phyloP scores from a whole-genome alignment of 2,888 invertebrate genomes.

The Catocala sponsa region DNA sequence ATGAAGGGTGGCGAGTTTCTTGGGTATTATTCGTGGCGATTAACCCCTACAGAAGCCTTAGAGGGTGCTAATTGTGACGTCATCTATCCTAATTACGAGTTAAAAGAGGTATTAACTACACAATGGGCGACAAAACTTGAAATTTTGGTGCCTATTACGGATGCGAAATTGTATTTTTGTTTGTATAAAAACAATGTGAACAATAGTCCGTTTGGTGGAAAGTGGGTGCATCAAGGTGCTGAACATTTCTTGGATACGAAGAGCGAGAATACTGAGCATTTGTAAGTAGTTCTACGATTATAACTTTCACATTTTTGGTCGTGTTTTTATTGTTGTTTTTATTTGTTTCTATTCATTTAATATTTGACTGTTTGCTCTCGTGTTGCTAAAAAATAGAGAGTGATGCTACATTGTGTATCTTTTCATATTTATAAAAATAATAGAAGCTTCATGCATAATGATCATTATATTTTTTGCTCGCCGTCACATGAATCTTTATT shows the following conservation, averaged over 20 bases:
- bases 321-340: background rate
- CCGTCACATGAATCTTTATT: no score
- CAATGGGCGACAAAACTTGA: conserved; percentile 68
- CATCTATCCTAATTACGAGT: conserved; percentile 75
- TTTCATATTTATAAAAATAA: no score
- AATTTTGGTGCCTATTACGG: conserved; percentile 62
- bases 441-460: no score
- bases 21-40: conserved; percentile 79
- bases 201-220: conserved; percentile 66
- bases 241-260: conserved; percentile 74
- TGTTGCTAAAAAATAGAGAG: no score
- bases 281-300: conserved; percentile 49
- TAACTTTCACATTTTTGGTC: background rate
- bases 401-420: no score
- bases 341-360: background rate
- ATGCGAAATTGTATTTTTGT: conserved; percentile 75
- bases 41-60: conserved; percentile 68
- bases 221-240: conserved; percentile 86
- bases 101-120: conserved; percentile 70
- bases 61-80: conserved; percentile 73
- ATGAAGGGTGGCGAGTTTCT: conserved; percentile 77
- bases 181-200: conserved; percentile 62
- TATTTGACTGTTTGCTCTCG: no score
- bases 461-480: no score
- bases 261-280: conserved; percentile 32